These are phyloP conservation scores for Campoplex nolae DNA, from an alignment of 2,888 invertebrate genomes.

Conservation along the genomic window DNA sequence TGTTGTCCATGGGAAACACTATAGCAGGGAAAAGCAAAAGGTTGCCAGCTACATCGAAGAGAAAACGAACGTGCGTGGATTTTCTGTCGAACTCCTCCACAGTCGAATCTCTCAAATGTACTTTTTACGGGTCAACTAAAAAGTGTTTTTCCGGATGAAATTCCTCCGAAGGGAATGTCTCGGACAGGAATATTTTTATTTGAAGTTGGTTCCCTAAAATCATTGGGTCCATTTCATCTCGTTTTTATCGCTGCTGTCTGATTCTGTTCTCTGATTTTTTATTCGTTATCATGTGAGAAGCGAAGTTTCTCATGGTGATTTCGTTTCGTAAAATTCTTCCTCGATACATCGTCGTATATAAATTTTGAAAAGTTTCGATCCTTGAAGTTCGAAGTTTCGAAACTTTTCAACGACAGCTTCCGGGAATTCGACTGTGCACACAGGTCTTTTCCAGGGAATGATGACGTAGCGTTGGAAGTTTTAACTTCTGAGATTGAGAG, in stretches of 20 bases:
- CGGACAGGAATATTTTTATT: not conserved
- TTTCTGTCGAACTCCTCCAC: not conserved
- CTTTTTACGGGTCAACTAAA: not conserved
- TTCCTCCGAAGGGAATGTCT: not conserved
- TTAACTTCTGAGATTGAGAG: not conserved
- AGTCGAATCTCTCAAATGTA: not conserved
- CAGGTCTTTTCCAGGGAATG: not conserved
- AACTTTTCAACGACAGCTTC: not conserved
- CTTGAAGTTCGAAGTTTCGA: not conserved
- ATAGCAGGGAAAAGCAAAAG: not conserved
- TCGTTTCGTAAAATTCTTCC: not conserved
- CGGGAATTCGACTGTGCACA: not conserved
- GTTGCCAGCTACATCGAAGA: conserved; percentile 23
- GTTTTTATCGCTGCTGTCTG: not conserved
- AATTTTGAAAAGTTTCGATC: not conserved
- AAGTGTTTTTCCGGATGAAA: not conserved
- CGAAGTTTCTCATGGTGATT: not conserved
- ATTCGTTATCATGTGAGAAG: not conserved
- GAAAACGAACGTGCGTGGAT: conserved; percentile 24
- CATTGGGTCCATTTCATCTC: not conserved
- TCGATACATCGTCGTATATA: not conserved
- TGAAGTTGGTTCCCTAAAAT: not conserved
- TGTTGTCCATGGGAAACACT: conserved; percentile 9
- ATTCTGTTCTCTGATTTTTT: not conserved
- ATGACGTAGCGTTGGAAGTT: conserved; percentile 10